These are phyloP conservation scores for Carcina quercana DNA, from an alignment of 2,888 invertebrate genomes.

Conservation along the genomic window DNA sequence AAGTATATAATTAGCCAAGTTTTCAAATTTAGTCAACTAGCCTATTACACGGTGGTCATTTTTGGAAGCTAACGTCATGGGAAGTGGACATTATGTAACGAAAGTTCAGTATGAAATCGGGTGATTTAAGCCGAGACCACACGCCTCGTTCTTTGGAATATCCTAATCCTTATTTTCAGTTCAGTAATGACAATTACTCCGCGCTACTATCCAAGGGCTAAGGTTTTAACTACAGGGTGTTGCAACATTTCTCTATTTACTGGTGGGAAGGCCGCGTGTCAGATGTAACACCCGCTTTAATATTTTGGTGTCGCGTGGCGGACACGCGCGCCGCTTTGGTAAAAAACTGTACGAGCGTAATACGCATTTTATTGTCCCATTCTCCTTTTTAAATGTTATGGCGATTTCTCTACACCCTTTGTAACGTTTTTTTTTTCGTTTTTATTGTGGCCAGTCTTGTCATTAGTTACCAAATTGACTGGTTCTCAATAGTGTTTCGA, in stretches of 20 bases:
- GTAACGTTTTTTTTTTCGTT: constrained; percentile 37
- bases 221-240: too few relatives aligned
- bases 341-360: constrained; percentile 67
- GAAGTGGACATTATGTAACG: too few relatives aligned
- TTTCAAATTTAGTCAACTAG: too few relatives aligned
- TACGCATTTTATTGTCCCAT: constrained; percentile 68
- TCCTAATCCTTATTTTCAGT: too few relatives aligned
- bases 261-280: constrained; percentile 73
- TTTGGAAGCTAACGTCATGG: too few relatives aligned
- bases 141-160: too few relatives aligned
- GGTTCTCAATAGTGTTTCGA: constrained; percentile 27
- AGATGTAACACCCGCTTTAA: constrained; percentile 73
- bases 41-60: too few relatives aligned
- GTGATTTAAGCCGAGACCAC: too few relatives aligned
- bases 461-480: constrained; percentile 54
- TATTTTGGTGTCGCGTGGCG: constrained; percentile 62
- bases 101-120: too few relatives aligned
- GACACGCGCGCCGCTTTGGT: constrained; percentile 63
- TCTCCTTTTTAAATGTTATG: constrained; percentile 65
- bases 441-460: constrained; percentile 36
- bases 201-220: too few relatives aligned
- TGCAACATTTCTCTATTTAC: constrained; percentile 64
- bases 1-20: too few relatives aligned
- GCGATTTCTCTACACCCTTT: constrained; percentile 30
- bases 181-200: too few relatives aligned